Evolutionary conservation across 2,888 invertebrate genomes (phyloP).

Genomic region (Hirudinaria manillensis): DNA sequence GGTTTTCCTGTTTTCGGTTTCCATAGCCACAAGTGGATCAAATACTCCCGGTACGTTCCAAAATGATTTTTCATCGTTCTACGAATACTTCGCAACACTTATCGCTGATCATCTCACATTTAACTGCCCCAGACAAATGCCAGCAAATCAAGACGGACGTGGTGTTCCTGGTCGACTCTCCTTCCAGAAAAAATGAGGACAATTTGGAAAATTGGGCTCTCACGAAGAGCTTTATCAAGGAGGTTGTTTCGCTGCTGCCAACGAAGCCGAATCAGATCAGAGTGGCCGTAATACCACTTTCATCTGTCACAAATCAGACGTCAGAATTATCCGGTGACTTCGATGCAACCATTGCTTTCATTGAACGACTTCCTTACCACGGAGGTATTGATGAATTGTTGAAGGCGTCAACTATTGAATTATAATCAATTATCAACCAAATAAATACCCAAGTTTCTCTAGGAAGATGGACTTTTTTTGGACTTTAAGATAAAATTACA

Average conservation of each 20-base stretch:
- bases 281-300: slow-evolving; percentile 3
- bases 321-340: not conserved
- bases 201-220: slow-evolving; percentile 24
- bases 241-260: slow-evolving; percentile 29
- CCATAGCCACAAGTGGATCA: too few species aligned
- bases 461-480: too few species aligned
- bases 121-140: slow-evolving; percentile 15
- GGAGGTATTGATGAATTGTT: not conserved
- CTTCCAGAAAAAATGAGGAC: slow-evolving; percentile 24
- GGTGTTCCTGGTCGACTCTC: slow-evolving; percentile 31
- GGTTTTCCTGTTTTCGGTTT: too few species aligned
- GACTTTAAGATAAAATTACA: too few species aligned
- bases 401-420: too few species aligned
- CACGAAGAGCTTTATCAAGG: slow-evolving; percentile 19
- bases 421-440: too few species aligned
- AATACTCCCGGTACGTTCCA: too few species aligned
- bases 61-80: too few species aligned
- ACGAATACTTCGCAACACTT: too few species aligned
- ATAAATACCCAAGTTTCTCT: too few species aligned
- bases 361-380: not conserved
- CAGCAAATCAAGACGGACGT: slow-evolving; percentile 14
- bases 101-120: too few species aligned
- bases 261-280: not conserved
- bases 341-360: not conserved
- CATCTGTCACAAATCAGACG: not conserved